phyloP scores from a whole-genome alignment of 2,888 invertebrate genomes.

The Calameuta filiformis region DNA sequence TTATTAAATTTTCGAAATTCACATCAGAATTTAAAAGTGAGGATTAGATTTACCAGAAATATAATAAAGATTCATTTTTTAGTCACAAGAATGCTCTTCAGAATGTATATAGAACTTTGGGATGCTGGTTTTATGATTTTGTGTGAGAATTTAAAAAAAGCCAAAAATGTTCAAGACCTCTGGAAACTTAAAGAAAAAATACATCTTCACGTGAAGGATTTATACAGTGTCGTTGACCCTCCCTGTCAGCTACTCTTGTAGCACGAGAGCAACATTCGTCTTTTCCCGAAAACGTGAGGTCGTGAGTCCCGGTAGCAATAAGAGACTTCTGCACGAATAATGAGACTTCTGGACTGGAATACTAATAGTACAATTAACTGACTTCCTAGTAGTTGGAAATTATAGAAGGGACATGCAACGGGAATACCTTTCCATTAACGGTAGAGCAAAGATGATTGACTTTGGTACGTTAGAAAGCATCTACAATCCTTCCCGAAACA shows the following conservation, averaged over 20 bases:
- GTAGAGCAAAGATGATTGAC: slow-evolving; percentile 14
- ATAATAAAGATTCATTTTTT: no score
- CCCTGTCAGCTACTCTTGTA: slow-evolving; percentile 2
- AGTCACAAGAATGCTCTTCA: no score
- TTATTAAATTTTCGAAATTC: no score
- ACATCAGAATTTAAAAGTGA: no score
- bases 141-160: no score
- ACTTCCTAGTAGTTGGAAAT: neutral
- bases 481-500: no score
- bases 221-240: slow-evolving; percentile 16
- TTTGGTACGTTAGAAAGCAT: neutral
- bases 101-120: no score
- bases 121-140: no score
- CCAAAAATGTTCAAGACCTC: no score
- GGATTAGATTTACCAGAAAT: no score
- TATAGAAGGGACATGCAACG: no score
- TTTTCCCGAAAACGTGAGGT: slow-evolving; percentile 15
- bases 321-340: slow-evolving; percentile 21
- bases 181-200: neutral
- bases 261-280: slow-evolving; percentile 20
- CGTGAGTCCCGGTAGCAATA: slow-evolving; percentile 17
- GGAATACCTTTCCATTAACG: no score
- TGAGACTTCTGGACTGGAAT: slow-evolving; percentile 16
- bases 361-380: slow-evolving; percentile 18
- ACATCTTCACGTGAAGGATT: slow-evolving; percentile 5